These are phyloP conservation scores for Oryzias woworae DNA, from an alignment of 2,113 vertebrate species.

Conservation along the genomic window DNA sequence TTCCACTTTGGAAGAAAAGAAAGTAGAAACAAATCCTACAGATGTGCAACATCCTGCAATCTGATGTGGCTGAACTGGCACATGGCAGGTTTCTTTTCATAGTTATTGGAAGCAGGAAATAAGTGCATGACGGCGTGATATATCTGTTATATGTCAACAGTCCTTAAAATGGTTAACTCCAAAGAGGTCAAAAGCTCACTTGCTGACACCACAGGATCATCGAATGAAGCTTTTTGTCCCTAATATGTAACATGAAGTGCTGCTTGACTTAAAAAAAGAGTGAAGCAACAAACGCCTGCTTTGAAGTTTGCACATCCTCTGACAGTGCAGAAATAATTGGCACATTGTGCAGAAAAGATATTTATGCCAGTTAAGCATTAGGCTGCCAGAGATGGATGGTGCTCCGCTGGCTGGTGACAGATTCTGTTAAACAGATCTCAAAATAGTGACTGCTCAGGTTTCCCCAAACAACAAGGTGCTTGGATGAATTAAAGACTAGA, in stretches of 20 bases:
- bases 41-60: background rate
- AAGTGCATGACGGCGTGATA: too few species aligned
- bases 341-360: conserved; percentile 56
- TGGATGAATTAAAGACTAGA: conserved; percentile 46
- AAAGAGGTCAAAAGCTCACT: conserved; percentile 8
- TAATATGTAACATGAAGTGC: conserved; percentile 24
- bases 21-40: too few species aligned
- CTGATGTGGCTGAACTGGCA: background rate
- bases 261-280: conserved; percentile 16
- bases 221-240: conserved; percentile 1
- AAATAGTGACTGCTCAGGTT: conserved; percentile 56
- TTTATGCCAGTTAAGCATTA: conserved; percentile 65
- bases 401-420: conserved; percentile 55
- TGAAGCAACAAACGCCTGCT: conserved; percentile 30
- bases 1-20: too few species aligned
- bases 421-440: conserved; percentile 58
- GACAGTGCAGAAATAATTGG: conserved; percentile 60
- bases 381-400: conserved; percentile 64
- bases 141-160: background rate
- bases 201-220: background rate
- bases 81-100: background rate
- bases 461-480: conserved; percentile 36
- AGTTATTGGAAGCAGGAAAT: background rate
- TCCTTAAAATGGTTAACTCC: conserved; percentile 11
- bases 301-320: conserved; percentile 36